A percentile compares a stretch with the other conserved stretches of the same genome.
These are phyloP conservation scores for Nomada hirtipes DNA, from an alignment of 2,888 invertebrate species.

Conservation along the genomic window DNA sequence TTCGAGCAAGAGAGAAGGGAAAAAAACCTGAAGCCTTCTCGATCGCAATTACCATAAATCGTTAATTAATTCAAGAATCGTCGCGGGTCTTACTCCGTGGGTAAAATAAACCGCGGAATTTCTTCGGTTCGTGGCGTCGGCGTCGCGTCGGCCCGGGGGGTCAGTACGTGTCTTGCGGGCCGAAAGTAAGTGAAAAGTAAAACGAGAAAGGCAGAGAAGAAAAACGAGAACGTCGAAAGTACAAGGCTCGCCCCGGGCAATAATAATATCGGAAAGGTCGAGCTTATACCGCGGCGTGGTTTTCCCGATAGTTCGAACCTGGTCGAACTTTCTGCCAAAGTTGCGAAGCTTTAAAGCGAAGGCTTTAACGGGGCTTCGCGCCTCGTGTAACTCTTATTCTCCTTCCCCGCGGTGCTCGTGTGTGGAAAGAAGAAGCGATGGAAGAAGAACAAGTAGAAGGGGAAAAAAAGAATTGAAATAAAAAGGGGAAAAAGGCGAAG, in stretches of 20 bases:
- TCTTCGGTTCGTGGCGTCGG: background rate
- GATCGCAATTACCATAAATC: conserved; percentile 21
- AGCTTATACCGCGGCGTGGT: conserved; percentile 74
- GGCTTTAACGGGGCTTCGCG: conserved; percentile 79
- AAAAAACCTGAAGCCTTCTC: no score
- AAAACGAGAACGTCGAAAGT: conserved; percentile 68
- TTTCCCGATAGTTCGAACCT: conserved; percentile 80
- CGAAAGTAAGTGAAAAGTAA: conserved; percentile 74
- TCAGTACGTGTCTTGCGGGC: conserved; percentile 62
- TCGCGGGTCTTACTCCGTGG: conserved; percentile 10
- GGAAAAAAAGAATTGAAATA: background rate
- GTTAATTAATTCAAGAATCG: conserved; percentile 45
- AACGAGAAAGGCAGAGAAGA: conserved; percentile 65
- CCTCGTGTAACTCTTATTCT: conserved; percentile 64
- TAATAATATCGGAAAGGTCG: conserved; percentile 79
- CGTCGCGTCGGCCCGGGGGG: conserved; percentile 12
- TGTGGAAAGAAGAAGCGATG: conserved; percentile 33
- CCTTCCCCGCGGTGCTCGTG: conserved; percentile 38
- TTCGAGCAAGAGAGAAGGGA: no score
- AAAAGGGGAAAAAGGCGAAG: background rate
- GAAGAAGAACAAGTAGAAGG: no score
- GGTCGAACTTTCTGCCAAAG: conserved; percentile 76
- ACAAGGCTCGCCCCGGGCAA: conserved; percentile 72
- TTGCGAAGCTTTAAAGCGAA: conserved; percentile 79
- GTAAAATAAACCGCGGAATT: conserved; percentile 38